These are phyloP conservation scores for Cydia strobilella DNA, from an alignment of 1,140 invertebrate genomes.

Conservation along the genomic window DNA sequence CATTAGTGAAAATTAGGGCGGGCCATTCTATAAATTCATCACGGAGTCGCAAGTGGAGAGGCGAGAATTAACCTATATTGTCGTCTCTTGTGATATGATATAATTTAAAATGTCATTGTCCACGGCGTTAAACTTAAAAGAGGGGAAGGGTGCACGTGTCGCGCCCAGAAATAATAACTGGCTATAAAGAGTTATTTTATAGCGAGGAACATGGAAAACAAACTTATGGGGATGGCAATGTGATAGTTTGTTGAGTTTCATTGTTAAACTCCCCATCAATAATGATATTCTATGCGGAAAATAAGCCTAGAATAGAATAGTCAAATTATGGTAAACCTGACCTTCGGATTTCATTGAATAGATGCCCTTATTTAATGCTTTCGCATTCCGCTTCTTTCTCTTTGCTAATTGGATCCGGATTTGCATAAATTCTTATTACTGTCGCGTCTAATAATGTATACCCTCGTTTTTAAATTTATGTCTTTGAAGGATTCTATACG, in stretches of 20 bases:
- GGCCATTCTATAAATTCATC: conserved; percentile 55
- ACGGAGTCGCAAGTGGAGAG: conserved; percentile 39
- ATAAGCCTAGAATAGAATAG: background rate
- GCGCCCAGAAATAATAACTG: conserved; percentile 34
- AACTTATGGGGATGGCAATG: conserved; percentile 8
- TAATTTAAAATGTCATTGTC: conserved; percentile 74
- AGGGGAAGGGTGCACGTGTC: conserved; percentile 71
- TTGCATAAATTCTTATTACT: background rate
- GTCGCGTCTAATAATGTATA: background rate
- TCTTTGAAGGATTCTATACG: too few relatives aligned
- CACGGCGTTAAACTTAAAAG: conserved; percentile 55
- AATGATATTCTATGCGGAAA: background rate
- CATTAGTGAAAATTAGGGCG: conserved; percentile 69
- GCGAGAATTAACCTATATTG: conserved; percentile 56
- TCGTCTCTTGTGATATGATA: conserved; percentile 55
- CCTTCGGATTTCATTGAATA: conserved; percentile 4
- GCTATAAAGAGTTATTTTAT: conserved; percentile 34
- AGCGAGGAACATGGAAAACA: conserved; percentile 17
- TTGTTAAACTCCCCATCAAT: conserved; percentile 2
- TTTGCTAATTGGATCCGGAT: conserved; percentile 1
- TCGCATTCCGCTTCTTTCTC: background rate
- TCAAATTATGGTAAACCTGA: conserved; percentile 17
- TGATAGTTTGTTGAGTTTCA: conserved; percentile 10
- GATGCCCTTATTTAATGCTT: background rate
- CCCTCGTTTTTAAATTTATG: background rate